Conservation (phyloP, 23 tunicate species). For the Diplosoma virens region DNA sequence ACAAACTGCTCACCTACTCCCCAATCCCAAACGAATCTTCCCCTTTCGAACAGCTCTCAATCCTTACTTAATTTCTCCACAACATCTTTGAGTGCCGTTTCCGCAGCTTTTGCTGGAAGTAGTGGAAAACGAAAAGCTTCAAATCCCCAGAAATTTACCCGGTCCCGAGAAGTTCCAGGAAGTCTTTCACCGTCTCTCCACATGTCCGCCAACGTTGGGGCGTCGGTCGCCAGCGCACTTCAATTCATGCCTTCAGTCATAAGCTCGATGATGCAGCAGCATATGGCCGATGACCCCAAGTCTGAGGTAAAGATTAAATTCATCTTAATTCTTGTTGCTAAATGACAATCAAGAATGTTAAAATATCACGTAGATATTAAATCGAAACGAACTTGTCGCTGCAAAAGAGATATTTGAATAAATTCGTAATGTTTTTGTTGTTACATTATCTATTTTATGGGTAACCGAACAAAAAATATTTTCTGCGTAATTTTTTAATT, state of each 20-base stretch:
- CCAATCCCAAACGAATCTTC: neutral
- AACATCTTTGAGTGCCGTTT: neutral
- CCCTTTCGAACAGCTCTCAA: slow-evolving; percentile 13
- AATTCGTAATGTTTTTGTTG: too few relatives aligned
- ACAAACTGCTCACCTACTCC: neutral
- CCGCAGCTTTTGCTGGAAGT: slow-evolving; percentile 19
- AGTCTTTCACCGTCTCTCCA: slow-evolving; percentile 1
- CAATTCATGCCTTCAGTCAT: slow-evolving; percentile 61
- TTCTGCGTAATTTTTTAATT: too few relatives aligned
- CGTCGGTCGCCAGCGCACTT: slow-evolving; percentile 29
- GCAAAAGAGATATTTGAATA: too few relatives aligned
- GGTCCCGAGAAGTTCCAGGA: slow-evolving; percentile 49
- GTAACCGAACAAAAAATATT: too few relatives aligned
- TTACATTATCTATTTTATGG: neutral
- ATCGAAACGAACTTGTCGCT: too few relatives aligned
- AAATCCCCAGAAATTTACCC: slow-evolving; percentile 79
- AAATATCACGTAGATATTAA: too few relatives aligned
- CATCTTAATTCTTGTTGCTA: too few relatives aligned
- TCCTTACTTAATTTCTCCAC: slow-evolving; percentile 9
- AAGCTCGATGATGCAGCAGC: slow-evolving; percentile 68
- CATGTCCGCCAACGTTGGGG: neutral
- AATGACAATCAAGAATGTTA: too few relatives aligned
- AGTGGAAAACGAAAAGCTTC: slow-evolving; percentile 87
- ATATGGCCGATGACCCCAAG: slow-evolving; percentile 11
- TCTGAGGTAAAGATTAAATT: neutral